Evolutionary conservation across 2,888 invertebrate species (phyloP), one percentile per base, ranked within the genome.

Genomic region (Drosophila formosana): DNA sequence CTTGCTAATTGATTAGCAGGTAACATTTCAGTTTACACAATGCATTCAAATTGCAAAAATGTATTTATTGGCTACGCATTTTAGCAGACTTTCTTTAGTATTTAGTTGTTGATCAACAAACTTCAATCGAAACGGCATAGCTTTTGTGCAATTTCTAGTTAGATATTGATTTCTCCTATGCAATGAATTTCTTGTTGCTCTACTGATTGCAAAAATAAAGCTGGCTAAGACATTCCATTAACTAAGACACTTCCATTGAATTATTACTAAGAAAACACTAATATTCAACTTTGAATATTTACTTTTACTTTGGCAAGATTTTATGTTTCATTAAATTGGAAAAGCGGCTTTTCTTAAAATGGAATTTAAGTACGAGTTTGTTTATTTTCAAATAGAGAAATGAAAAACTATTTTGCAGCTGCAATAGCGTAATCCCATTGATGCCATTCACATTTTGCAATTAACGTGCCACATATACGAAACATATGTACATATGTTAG

Each of bases 401-500:
- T n/a, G n/a, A 51, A 7, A 4, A 34, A 34, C 34, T 34, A 34
- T 3, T 39, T 13, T 7, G 41, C 8, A 4, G 1, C n/a, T 18
- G 3, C 9, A 9, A 23, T n/a, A 30, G 7, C 8, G 26, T 6
- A 18, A 28, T 26, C 37, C 28, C 13, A 13, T 46, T 50, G 65
- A 70, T 80, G 72, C 52, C 50, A 63, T 62, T 66, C 55, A 13
- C 61, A 66, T 18, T 65, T 66, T 26, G 68, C 79, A 75, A 78
- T 83, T 78, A 66, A 60, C 37, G 11, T n/a, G 2, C n/a, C 11
- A 37, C 11, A 34, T 9, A 34, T 3, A 11, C 8, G 18, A 32
- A 7, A 32, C 32, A 8, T 8, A 32, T 8, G 3, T 9, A 11
- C 34, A 34, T 3, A 34, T 28, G 28, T 28, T 11, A 34, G 4